phyloP scores from a whole-genome alignment of 37 sponge, comb jelly and placozoan genomes.

The Mnemiopsis leidyi region DNA sequence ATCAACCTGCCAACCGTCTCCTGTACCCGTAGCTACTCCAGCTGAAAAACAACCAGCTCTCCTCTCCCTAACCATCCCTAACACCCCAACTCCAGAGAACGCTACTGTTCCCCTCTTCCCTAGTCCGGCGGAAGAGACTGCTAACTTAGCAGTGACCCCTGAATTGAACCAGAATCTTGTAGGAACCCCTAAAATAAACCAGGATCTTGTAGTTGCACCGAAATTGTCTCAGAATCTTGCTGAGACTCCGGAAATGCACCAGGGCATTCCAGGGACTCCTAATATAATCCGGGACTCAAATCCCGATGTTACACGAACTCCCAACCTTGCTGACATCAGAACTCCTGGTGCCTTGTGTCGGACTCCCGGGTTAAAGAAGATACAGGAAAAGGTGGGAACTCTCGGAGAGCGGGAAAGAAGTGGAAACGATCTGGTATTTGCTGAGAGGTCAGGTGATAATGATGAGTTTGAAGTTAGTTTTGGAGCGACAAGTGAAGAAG shows the following conservation, averaged over 20 bases:
- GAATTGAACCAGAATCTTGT: no score
- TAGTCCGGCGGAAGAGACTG: background rate
- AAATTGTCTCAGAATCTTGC: no score
- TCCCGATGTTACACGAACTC: background rate
- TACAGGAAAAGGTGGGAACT: background rate
- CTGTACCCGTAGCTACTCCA: background rate
- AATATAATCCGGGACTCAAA: background rate
- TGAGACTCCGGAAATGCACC: no score
- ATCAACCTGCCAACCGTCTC: slow-evolving; percentile 14
- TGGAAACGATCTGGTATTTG: background rate
- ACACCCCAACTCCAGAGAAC: slow-evolving; percentile 8
- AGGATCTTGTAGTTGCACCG: no score
- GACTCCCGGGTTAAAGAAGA: background rate
- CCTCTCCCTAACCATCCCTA: background rate
- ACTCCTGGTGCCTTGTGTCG: background rate
- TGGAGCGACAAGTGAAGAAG: no score
- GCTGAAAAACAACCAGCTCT: slow-evolving; percentile 32
- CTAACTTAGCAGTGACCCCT: background rate
- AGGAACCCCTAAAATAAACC: no score
- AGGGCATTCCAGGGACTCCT: no score
- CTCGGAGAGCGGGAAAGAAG: background rate
- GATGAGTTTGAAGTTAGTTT: background rate
- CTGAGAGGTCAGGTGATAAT: background rate
- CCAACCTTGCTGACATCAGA: background rate
- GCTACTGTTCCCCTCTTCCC: background rate